These are phyloP conservation scores for Blera fallax DNA, from an alignment of 2,888 invertebrate genomes.

Conservation along the genomic window DNA sequence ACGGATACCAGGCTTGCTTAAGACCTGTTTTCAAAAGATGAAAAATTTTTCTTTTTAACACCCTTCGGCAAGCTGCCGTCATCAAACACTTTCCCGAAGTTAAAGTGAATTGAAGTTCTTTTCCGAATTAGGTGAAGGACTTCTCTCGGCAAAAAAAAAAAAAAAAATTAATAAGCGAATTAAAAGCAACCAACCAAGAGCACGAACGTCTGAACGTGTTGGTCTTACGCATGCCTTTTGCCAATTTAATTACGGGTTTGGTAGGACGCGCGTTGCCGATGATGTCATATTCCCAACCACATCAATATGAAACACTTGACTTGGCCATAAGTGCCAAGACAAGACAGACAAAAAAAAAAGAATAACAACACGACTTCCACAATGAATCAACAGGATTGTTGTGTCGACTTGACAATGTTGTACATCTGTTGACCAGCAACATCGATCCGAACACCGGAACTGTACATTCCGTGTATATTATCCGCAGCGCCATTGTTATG, in stretches of 20 bases:
- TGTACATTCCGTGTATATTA: conserved; percentile 31
- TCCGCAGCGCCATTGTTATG: conserved; percentile 47
- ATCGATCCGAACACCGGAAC: conserved; percentile 58
- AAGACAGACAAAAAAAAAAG: background rate
- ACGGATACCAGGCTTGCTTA: too few relatives aligned
- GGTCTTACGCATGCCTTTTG: conserved; percentile 25
- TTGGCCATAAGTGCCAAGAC: conserved; percentile 15
- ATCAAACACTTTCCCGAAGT: too few relatives aligned
- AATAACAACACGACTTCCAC: conserved; percentile 24
- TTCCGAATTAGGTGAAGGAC: conserved; percentile 46
- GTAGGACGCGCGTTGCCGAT: conserved; percentile 21
- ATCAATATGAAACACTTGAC: conserved; percentile 56
- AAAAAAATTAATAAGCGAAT: background rate
- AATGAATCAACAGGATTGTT: conserved; percentile 59
- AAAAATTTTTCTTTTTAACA: too few relatives aligned
- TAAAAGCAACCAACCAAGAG: background rate
- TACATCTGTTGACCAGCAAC: conserved; percentile 63
- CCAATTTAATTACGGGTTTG: conserved; percentile 51
- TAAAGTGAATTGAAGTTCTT: background rate
- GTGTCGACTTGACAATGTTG: conserved; percentile 45
- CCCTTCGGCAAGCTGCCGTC: too few relatives aligned
- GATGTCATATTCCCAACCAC: conserved; percentile 59
- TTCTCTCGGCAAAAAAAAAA: background rate
- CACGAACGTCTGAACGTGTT: conserved; percentile 29
- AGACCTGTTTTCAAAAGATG: too few relatives aligned